Conservation (phyloP, 2,113 vertebrate genomes). For the Pelusios castaneus region DNA sequence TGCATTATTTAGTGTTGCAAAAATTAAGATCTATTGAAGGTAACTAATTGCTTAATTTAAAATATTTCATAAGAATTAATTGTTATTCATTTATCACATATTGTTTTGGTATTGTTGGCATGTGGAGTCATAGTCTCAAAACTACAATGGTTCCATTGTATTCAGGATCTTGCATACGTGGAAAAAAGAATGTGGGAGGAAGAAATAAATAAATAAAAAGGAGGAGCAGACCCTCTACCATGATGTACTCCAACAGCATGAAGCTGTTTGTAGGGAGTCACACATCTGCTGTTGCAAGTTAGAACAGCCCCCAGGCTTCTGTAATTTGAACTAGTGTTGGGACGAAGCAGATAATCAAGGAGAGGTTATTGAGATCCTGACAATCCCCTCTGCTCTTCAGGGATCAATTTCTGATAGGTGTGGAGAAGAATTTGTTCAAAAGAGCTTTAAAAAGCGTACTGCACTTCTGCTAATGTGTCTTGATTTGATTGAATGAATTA, state of each 20-base stretch:
- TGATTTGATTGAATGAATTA: neutral
- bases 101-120: neutral
- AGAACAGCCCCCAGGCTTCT: neutral
- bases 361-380: neutral
- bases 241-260: neutral
- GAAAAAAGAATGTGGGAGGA: neutral
- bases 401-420: neutral
- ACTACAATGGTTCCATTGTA: neutral
- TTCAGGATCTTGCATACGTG: neutral
- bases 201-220: neutral
- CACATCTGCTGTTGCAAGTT: neutral
- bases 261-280: neutral
- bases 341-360: neutral
- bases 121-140: neutral
- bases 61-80: neutral
- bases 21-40: accelerated
- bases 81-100: neutral
- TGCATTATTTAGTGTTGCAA: neutral
- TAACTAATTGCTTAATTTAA: neutral
- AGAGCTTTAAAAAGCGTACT: neutral
- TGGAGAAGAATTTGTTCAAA: neutral
- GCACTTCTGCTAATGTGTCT: neutral
- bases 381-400: accelerated
- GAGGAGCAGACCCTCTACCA: neutral
- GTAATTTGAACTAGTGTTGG: neutral